Conservation (phyloP, 2,797 vertebrate species). For the Tokudaia muenninki region DNA sequence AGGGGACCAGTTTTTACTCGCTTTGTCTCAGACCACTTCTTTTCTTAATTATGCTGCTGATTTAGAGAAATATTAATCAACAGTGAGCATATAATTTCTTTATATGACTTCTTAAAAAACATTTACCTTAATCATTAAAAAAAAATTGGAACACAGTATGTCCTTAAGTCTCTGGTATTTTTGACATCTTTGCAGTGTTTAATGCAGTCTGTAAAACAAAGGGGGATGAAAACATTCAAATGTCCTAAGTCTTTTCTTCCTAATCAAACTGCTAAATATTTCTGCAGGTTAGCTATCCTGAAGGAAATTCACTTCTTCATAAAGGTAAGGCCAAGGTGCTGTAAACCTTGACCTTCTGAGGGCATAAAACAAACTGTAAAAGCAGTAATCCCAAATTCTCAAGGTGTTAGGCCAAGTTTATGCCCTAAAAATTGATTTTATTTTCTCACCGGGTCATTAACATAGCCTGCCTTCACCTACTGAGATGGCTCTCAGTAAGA, state of each 20-base stretch:
- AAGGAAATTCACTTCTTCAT: conserved; percentile 58
- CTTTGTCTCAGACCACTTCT: not conserved
- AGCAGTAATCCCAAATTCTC: conserved; percentile 59
- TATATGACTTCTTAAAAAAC: not conserved
- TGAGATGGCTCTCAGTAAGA: conserved; percentile 49
- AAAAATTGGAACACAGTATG: not conserved
- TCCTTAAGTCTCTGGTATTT: conserved; percentile 15
- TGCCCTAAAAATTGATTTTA: conserved; percentile 71
- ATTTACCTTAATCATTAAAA: conserved; percentile 40
- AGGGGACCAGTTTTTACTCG: not conserved
- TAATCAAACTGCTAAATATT: conserved; percentile 54
- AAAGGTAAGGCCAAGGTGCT: conserved; percentile 45
- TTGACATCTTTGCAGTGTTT: conserved; percentile 13
- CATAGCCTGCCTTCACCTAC: conserved; percentile 43
- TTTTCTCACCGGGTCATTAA: conserved; percentile 70
- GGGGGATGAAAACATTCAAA: conserved; percentile 13
- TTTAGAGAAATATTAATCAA: conserved; percentile 38
- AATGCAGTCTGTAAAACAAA: not conserved
- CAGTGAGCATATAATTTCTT: not conserved
- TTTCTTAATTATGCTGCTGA: conserved; percentile 5
- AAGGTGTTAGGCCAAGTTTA: conserved; percentile 74
- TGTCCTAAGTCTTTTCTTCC: conserved; percentile 6
- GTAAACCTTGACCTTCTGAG: conserved; percentile 62
- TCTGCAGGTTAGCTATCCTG: conserved; percentile 11
- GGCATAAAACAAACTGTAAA: conserved; percentile 67